A percentile compares a stretch with the other conserved stretches of the same genome.
Conservation (phyloP, 1,140 invertebrate species). For the Conopomorpha cramerella region DNA sequence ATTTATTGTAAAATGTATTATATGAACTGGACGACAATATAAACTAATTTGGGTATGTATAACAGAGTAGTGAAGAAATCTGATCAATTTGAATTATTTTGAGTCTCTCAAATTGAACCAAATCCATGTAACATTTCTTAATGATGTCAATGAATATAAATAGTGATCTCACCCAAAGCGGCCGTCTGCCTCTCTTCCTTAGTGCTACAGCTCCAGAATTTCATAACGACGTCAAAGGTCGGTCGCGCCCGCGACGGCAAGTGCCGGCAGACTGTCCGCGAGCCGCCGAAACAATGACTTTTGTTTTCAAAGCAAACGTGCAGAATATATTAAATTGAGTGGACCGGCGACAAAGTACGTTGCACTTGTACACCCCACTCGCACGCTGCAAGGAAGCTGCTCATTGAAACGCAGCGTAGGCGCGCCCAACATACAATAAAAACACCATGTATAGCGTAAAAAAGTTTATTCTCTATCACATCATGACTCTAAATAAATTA, state of each 20-base stretch:
- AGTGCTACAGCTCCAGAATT: conserved; percentile 43
- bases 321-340: conserved; percentile 33
- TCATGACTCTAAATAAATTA: conserved; percentile 46
- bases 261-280: conserved; percentile 42
- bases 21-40: too few species aligned
- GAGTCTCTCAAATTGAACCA: too few species aligned
- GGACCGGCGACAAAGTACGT: not conserved
- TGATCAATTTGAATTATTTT: too few species aligned
- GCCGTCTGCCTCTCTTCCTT: conserved; percentile 20
- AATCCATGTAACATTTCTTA: too few species aligned
- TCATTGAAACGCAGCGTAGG: conserved; percentile 42
- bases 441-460: conserved; percentile 34
- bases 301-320: conserved; percentile 51
- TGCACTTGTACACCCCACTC: conserved; percentile 11
- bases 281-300: conserved; percentile 50
- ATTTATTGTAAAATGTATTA: too few species aligned
- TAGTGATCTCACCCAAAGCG: conserved; percentile 17
- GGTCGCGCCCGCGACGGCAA: conserved; percentile 31
- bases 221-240: conserved; percentile 25
- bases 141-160: too few species aligned
- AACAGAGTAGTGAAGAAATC: too few species aligned
- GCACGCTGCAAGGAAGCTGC: conserved; percentile 17
- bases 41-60: too few species aligned
- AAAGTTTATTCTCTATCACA: conserved; percentile 58
- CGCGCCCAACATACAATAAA: conserved; percentile 17